phyloP scores from a whole-genome alignment of 2,888 invertebrate genomes.

The Argyresthia albistria region DNA sequence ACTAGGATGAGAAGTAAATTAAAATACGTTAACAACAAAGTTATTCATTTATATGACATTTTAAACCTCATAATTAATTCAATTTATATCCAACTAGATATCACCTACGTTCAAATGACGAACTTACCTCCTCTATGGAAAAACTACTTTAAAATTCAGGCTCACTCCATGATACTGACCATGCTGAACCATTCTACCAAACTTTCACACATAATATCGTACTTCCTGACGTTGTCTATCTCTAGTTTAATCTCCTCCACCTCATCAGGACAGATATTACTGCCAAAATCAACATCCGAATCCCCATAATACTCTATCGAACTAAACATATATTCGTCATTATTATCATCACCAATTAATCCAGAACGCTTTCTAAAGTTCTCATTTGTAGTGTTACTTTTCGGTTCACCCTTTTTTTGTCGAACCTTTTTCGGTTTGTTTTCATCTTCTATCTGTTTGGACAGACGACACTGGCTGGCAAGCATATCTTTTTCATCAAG shows the following conservation, averaged over 20 bases:
- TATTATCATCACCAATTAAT: too few species aligned
- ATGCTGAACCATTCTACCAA: constrained; percentile 21
- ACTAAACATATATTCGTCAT: constrained; percentile 41
- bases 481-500: constrained; percentile 31
- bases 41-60: too few species aligned
- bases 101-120: too few species aligned
- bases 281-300: constrained; percentile 21
- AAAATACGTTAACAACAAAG: too few species aligned
- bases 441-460: constrained; percentile 10
- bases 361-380: too few species aligned
- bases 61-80: too few species aligned
- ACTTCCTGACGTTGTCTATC: constrained; percentile 32
- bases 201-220: constrained; percentile 43
- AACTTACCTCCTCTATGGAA: too few species aligned
- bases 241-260: constrained; percentile 35
- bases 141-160: too few species aligned
- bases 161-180: constrained; percentile 37
- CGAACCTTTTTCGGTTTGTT: too few species aligned
- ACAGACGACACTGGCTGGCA: constrained; percentile 26
- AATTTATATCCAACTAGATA: too few species aligned
- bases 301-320: constrained; percentile 53
- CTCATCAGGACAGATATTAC: constrained; percentile 23
- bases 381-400: not conserved
- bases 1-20: too few species aligned
- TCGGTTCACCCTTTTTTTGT: too few species aligned